Evolutionary conservation across 2,888 invertebrate genomes (phyloP), one percentile per base, ranked within the genome.

Genomic region (Synanthedon myopaeformis): DNA sequence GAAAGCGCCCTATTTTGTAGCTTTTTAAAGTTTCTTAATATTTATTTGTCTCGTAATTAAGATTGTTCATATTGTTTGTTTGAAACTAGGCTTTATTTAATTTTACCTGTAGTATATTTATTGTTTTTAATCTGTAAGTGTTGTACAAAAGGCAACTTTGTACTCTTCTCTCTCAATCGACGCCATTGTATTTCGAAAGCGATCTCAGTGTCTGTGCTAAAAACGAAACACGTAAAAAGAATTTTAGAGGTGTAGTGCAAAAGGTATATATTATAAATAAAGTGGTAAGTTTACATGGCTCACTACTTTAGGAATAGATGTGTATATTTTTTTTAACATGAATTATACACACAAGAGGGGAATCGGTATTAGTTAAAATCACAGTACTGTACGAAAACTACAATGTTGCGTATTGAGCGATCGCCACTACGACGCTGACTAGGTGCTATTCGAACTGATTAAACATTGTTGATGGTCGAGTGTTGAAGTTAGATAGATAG

Each of bases 21-120:
- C 10, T 35, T 35, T 82, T 76, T 76, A 80, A 77, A 79, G 70
- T 80, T 79, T 76, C 74, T 74, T 82, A 81, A 74, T 83, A 82
- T 83, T 83, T 82, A 82, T 82, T 82, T 53, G 74, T 72, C 71
- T 70, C 67, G 5, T 69, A 67, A 65, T 65, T 76, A 70, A 76
- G 70, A 70, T 70, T 72, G 70, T 74, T 76, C 66, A 65, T 75
- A 69, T 72, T 72, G 49, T 65, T 66, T 66, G 70, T 70, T 70
- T 62, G 61, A 63, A 66, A 64, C 66, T 66, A 67, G 64, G 68
- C 66, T 69, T 72, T 65, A 69, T 72, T 70, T 68, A 66, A 66
- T 62, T 66, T 67, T 68, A 58, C 63, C 59, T 66, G 64, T 69
- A 67, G 66, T 63, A 66, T 72, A 69, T 67, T 67, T 64, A 63